A percentile compares a stretch with the other conserved stretches of the same genome.
These are phyloP conservation scores for Tympanuchus pallidicinctus DNA, from an alignment of 2,113 vertebrate genomes.

Conservation along the genomic window DNA sequence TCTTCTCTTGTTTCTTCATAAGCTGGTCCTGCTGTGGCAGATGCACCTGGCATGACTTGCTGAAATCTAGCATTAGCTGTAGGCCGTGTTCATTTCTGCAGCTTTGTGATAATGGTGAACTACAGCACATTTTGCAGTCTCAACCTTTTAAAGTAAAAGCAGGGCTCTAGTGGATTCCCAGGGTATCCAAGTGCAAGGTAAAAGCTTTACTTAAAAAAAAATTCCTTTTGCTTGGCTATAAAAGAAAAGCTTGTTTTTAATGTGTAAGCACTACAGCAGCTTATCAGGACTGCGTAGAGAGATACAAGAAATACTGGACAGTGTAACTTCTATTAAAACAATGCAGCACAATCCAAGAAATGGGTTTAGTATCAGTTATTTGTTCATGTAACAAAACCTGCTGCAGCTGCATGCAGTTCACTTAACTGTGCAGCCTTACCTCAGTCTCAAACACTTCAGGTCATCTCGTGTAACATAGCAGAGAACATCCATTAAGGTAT, in stretches of 20 bases:
- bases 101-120: background rate
- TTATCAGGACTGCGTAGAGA: background rate
- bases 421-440: conserved; percentile 76
- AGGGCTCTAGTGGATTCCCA: background rate
- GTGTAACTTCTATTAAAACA: background rate
- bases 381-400: background rate
- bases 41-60: background rate
- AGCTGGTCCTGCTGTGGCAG: background rate
- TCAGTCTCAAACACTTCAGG: conserved; percentile 92
- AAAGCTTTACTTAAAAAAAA: background rate
- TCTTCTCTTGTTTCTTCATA: background rate
- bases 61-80: background rate
- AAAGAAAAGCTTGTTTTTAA: background rate
- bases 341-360: background rate
- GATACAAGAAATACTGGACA: background rate
- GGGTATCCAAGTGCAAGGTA: background rate
- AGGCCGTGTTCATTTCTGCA: background rate
- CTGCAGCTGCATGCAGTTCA: background rate
- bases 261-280: background rate
- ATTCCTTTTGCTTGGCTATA: background rate
- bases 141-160: background rate
- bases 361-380: background rate
- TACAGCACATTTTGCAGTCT: background rate
- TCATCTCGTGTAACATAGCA: conserved; percentile 93
- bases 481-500: conserved; percentile 90